Base-by-base conservation (phyloP, 2,888 invertebrate genomes). In the Labia minor region DNA sequence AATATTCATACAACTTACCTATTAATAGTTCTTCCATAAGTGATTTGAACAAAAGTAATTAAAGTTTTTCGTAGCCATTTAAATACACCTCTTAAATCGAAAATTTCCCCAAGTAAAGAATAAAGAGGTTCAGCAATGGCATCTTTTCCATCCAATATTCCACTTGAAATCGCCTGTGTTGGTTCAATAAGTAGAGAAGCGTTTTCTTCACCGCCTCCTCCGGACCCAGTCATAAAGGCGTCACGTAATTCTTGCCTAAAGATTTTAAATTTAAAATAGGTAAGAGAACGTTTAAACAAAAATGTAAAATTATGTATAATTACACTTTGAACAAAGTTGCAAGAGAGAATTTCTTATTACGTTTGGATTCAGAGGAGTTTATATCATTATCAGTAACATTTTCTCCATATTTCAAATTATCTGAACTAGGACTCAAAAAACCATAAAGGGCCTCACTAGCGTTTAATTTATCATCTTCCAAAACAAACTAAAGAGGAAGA, bases 81-180 rank as follows among this genome's bases (percentile, higher is more conserved):
- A 75, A 93, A 92, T 21, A 92, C 88, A 0, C 94, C 94, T 65
- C 90, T 83, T 82, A 93, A 87, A 75, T 95, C 94, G 75, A 94
- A 95, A 71, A 95, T 86, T 80, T 95, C 95, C 69, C 90, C 90
- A 72, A 95, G 82, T 61, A 95, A 79, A 0, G 87, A 84, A 76
- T 94, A 95, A n/a, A 95, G 78, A 0, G 94, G 94, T 76, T 94
- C 93, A 1, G 94, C 94, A 74, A 94, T 90, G 1, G 90, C 88
- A 76, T 95, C 94, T 73, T 89, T 84, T 69, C 85, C 85, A 72
- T 86, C 87, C 19, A 83, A 78, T 63, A 82, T 77, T 0, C 80
- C 74, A 67, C 82, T 76, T 26, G 77, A 69, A 68, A 77, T 76
- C 21, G 74, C 33, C 6, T 6, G 11, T 33, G 33, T 33, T 33